Percentiles rank a stretch among this genome's conserved stretches.
phyloP scores from a whole-genome alignment of 2,888 invertebrate species.

The Halocaridina rubra region DNA sequence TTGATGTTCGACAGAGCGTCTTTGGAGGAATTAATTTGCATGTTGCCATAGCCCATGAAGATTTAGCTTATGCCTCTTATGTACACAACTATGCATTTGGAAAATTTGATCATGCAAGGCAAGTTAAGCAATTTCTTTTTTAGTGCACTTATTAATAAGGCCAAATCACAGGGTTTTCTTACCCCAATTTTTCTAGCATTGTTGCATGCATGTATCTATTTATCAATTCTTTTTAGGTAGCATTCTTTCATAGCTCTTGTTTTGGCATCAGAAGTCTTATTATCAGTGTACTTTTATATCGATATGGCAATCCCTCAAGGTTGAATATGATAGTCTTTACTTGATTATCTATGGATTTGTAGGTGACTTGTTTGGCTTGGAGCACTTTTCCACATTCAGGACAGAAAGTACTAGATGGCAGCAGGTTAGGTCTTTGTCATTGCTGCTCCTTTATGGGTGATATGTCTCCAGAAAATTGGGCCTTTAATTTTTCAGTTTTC shows the following conservation, averaged over 20 bases:
- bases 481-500: no score
- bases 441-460: no score
- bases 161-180: not conserved
- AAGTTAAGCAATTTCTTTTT: slow-evolving; percentile 50
- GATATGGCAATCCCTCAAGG: no score
- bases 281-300: not conserved
- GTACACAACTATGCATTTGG: slow-evolving; percentile 92
- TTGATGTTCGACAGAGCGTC: slow-evolving; percentile 73
- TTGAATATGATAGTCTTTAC: no score
- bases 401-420: no score
- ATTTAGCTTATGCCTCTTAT: slow-evolving; percentile 92
- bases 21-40: slow-evolving; percentile 88
- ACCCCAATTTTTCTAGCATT: not conserved
- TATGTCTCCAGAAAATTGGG: no score
- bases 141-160: not conserved
- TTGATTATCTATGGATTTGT: no score
- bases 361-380: no score
- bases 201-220: not conserved
- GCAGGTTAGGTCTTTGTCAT: no score
- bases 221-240: not conserved
- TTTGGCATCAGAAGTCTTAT: not conserved
- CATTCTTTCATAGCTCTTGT: not conserved
- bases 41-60: slow-evolving; percentile 90
- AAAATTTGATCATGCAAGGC: slow-evolving; percentile 82
- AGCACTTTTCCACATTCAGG: no score